A percentile compares a stretch with the other conserved stretches of the same genome.
Conservation (phyloP, 2,113 vertebrate species). For the Lontra canadensis region DNA sequence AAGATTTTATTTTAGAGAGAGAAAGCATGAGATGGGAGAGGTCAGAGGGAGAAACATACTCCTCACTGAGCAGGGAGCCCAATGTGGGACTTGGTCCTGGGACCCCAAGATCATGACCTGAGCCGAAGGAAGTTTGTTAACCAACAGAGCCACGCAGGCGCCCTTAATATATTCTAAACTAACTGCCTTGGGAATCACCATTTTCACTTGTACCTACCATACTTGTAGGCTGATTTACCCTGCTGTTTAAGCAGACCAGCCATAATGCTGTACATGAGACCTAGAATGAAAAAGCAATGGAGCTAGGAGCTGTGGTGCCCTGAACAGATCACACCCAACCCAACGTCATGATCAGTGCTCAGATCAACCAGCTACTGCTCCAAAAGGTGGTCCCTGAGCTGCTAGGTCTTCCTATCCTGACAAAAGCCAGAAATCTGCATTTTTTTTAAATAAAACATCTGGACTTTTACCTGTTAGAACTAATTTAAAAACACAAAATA, state of each 20-base stretch:
- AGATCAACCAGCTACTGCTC: neutral
- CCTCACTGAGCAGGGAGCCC: too few relatives aligned
- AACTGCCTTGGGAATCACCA: neutral
- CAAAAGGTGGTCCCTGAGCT: neutral
- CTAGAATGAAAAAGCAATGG: neutral
- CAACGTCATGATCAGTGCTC: neutral
- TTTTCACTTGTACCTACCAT: neutral
- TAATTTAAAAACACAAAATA: constrained; percentile 12
- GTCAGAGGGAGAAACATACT: too few relatives aligned
- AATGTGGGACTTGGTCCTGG: too few relatives aligned
- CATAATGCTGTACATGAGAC: neutral
- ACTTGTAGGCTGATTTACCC: neutral
- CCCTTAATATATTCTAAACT: neutral
- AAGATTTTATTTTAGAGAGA: too few relatives aligned
- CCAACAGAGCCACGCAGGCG: too few relatives aligned
- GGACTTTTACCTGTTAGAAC: constrained; percentile 4
- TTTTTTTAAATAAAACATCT: neutral
- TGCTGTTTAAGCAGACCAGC: neutral
- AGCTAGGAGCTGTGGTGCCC: neutral
- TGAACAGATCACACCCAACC: neutral
- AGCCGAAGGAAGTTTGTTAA: too few relatives aligned
- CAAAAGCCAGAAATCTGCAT: neutral
- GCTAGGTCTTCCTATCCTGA: neutral
- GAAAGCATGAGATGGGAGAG: too few relatives aligned
- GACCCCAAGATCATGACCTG: too few relatives aligned